phyloP scores from a whole-genome alignment of 2,888 invertebrate species.

The Drosophila anceps region DNA sequence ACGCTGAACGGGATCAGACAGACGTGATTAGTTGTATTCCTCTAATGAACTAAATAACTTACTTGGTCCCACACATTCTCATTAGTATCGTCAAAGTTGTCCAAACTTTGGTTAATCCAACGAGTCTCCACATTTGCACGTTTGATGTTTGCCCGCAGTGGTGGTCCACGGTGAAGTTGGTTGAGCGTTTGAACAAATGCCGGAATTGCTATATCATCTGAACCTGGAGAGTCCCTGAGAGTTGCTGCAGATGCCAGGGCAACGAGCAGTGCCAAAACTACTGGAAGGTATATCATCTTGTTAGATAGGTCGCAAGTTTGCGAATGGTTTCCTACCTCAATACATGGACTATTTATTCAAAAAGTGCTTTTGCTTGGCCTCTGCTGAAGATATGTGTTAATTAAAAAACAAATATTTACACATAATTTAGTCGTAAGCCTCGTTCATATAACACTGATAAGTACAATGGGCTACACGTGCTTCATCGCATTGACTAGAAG shows the following conservation, averaged over 20 bases:
- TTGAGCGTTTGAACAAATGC: constrained; percentile 42
- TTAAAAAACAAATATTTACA: background rate
- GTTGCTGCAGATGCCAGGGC: constrained; percentile 37
- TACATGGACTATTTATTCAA: constrained; percentile 57
- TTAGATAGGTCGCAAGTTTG: constrained; percentile 38
- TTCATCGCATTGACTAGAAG: background rate
- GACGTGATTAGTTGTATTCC: no score
- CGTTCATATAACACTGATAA: background rate
- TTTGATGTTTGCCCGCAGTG: background rate
- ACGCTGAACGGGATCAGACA: constrained; percentile 64
- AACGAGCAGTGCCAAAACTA: constrained; percentile 38
- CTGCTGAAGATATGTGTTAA: background rate
- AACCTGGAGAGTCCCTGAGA: constrained; percentile 13
- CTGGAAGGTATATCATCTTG: constrained; percentile 50
- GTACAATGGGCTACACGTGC: background rate
- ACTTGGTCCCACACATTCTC: constrained; percentile 86
- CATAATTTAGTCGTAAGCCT: background rate
- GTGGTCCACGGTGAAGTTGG: constrained; percentile 53
- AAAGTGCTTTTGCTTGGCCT: constrained; percentile 22
- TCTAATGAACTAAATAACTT: background rate
- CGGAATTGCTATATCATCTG: constrained; percentile 20
- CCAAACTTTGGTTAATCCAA: constrained; percentile 87
- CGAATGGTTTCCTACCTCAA: constrained; percentile 54
- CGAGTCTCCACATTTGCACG: constrained; percentile 55
- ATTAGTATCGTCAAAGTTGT: constrained; percentile 87